phyloP scores from a whole-genome alignment of 2,888 invertebrate genomes.

The Stenoptilia bipunctidactyla region DNA sequence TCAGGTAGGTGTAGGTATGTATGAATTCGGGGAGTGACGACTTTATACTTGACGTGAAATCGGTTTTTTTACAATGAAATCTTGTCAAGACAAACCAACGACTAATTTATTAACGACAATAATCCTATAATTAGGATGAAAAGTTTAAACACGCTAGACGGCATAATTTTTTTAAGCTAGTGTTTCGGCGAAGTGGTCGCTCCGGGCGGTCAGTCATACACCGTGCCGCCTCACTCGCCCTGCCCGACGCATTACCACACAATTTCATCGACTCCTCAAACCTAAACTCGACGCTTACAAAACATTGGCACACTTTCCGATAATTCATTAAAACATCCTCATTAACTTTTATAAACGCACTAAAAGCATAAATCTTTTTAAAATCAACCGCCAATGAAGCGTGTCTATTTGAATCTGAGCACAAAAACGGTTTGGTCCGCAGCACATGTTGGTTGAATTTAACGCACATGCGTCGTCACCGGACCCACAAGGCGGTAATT shows the following conservation, averaged over 20 bases:
- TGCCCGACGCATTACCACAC: constrained; percentile 55
- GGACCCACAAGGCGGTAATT: constrained; percentile 45
- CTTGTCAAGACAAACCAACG: too few relatives aligned
- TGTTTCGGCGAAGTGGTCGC: background rate
- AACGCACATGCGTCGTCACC: constrained; percentile 40
- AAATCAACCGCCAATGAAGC: constrained; percentile 28
- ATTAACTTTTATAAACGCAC: constrained; percentile 4
- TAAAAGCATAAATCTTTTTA: constrained; percentile 5
- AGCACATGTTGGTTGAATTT: constrained; percentile 44
- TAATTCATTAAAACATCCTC: constrained; percentile 4
- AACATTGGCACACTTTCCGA: constrained; percentile 9
- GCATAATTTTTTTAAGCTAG: background rate
- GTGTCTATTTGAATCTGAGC: constrained; percentile 28
- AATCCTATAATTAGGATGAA: background rate
- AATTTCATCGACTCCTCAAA: constrained; percentile 52
- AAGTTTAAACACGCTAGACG: background rate
- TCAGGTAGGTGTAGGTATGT: too few relatives aligned
- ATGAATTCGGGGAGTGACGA: too few relatives aligned
- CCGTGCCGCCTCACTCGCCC: constrained; percentile 34
- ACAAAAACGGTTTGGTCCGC: constrained; percentile 26
- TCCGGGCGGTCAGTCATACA: constrained; percentile 5
- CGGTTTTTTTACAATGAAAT: too few relatives aligned
- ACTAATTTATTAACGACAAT: background rate
- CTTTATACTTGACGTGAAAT: too few relatives aligned
- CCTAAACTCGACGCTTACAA: constrained; percentile 25